A percentile compares a stretch with the other conserved stretches of the same genome.
phyloP scores from a whole-genome alignment of 92 coral and sea anemone species.

The Parazoanthus swiftii region DNA sequence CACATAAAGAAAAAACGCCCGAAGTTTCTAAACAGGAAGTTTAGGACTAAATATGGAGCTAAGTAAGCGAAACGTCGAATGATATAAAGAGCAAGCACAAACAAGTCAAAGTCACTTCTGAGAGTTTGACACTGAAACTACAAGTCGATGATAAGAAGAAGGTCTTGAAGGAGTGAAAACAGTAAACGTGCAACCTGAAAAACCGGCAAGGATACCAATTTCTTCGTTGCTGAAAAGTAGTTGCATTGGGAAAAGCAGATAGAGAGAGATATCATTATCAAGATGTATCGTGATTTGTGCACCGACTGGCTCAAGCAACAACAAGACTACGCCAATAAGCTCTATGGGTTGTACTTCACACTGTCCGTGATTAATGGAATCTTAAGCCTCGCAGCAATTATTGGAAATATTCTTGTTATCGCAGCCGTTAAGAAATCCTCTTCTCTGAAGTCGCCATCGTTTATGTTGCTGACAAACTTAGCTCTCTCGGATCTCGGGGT shows the following conservation, averaged over 20 bases:
- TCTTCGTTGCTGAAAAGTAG: no score
- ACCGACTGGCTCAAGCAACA: slow-evolving; percentile 24
- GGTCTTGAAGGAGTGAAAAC: no score
- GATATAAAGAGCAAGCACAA: background rate
- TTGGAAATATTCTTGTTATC: slow-evolving; percentile 30
- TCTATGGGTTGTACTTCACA: background rate
- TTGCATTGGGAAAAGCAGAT: background rate
- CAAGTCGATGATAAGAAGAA: no score
- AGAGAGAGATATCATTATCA: background rate
- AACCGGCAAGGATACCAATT: background rate
- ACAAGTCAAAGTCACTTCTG: background rate
- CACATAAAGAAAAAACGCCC: background rate
- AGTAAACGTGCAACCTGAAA: background rate
- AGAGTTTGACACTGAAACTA: background rate
- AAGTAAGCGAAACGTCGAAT: background rate
- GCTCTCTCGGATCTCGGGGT: slow-evolving; percentile 27
- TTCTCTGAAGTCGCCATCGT: slow-evolving; percentile 26
- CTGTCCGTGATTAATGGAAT: slow-evolving; percentile 21
- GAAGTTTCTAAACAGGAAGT: background rate
- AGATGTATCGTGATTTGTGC: slow-evolving; percentile 20
- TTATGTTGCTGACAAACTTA: slow-evolving; percentile 22
- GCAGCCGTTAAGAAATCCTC: slow-evolving; percentile 23
- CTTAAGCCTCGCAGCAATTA: slow-evolving; percentile 1
- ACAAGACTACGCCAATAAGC: background rate
- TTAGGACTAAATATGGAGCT: background rate